Conservation (phyloP, 2,888 invertebrate genomes). For the Cephus pygmeus region DNA sequence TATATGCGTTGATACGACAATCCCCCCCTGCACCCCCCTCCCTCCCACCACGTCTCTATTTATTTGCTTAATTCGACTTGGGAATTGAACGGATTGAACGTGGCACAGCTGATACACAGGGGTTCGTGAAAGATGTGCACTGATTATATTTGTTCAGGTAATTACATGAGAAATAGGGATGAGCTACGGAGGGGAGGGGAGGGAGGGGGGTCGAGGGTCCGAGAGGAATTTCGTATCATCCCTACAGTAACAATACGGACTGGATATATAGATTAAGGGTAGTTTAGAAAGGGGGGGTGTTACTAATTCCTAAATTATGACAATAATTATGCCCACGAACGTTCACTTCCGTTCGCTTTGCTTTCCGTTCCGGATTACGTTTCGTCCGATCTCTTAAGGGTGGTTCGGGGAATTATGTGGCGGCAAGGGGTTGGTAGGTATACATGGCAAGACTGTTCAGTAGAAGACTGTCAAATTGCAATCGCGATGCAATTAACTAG, state of each 20-base stretch:
- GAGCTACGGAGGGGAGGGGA: background rate
- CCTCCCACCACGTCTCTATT: background rate
- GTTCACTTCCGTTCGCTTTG: slow-evolving; percentile 6
- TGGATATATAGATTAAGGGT: background rate
- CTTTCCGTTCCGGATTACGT: background rate
- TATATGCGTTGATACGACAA: background rate
- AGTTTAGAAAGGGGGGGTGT: background rate
- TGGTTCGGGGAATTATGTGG: background rate
- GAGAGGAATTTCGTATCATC: background rate
- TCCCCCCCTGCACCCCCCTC: background rate
- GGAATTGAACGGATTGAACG: slow-evolving; percentile 22
- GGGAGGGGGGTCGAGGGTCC: background rate
- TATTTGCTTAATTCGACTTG: slow-evolving; percentile 22
- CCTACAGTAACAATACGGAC: background rate
- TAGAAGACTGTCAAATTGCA: background rate
- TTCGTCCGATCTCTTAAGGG: background rate
- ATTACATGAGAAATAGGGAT: slow-evolving; percentile 14
- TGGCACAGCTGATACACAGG: slow-evolving; percentile 14
- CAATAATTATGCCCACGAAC: slow-evolving; percentile 16
- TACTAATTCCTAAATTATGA: slow-evolving; percentile 13
- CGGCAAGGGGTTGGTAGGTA: background rate
- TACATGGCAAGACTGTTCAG: background rate
- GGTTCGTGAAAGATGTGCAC: slow-evolving; percentile 13
- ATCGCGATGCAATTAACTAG: background rate
- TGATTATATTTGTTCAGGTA: slow-evolving; percentile 24